Conservation (phyloP, 2,797 vertebrate genomes). For the Siniperca obscura region DNA sequence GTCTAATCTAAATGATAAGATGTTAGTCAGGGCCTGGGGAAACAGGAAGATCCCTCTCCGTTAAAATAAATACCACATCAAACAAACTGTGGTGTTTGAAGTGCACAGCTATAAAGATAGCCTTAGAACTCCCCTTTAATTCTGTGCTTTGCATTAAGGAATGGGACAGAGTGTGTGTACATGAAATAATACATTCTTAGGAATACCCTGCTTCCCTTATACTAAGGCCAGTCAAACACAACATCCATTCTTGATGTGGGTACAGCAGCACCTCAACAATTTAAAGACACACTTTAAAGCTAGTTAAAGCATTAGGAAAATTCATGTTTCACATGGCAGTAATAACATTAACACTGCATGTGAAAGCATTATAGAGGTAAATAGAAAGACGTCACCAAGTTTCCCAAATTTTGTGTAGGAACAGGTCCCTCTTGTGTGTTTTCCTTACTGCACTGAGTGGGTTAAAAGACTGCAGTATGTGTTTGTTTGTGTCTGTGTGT, state of each 20-base stretch:
- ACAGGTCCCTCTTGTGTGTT: not conserved
- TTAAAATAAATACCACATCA: slow-evolving; percentile 71
- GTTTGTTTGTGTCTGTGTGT: slow-evolving; percentile 19
- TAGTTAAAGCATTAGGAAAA: not conserved
- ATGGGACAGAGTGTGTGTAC: slow-evolving; percentile 11
- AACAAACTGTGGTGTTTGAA: slow-evolving; percentile 70
- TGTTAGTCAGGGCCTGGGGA: slow-evolving; percentile 65
- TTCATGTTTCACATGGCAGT: not conserved
- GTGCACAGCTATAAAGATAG: slow-evolving; percentile 44
- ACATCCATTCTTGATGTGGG: slow-evolving; percentile 14
- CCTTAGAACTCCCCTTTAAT: slow-evolving; percentile 48
- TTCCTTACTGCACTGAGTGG: not conserved
- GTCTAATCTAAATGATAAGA: slow-evolving; percentile 75
- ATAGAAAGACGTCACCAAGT: not conserved
- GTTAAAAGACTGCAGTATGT: slow-evolving; percentile 12
- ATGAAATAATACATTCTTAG: slow-evolving; percentile 29
- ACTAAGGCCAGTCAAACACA: not conserved
- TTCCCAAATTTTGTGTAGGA: not conserved
- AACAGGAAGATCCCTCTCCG: slow-evolving; percentile 57
- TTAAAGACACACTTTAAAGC: not conserved
- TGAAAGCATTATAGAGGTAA: not conserved
- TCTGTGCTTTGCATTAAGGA: slow-evolving; percentile 46
- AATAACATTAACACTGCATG: not conserved
- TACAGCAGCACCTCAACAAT: not conserved
- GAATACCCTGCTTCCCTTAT: not conserved